Evolutionary conservation across 1,140 invertebrate species (phyloP), one percentile per base, ranked within the genome.

Genomic region (Heliconius melpomene): DNA sequence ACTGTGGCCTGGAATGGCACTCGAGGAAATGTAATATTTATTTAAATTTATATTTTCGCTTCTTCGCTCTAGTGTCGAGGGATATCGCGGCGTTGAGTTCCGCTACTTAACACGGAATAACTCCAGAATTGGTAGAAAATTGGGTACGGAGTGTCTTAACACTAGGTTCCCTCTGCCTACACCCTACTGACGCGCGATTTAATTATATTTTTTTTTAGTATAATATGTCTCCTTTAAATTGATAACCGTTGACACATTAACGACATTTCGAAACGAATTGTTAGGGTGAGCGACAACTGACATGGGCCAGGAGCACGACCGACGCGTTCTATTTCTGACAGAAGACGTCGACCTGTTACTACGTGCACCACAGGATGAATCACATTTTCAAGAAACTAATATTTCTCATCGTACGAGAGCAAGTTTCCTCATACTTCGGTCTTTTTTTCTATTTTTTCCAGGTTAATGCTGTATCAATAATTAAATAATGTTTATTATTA

Each of bases 241-340:
- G 90, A 92, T 93, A 90, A 87, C 85, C 86, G 91, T 89, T 91
- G 92, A 92, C 89, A 90, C 83, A 89, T 92, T 90, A 90, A 93
- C 87, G 90, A 90, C 84, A 90, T 89, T 87, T 88, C 86, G 84
- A 85, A 89, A 88, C 85, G 86, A 87, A 88, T 87, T 83, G 88
- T 86, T 88, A 87, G 87, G 82, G 83, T 77, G 78, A 75, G 85
- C 85, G 90, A 86, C 80, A 91, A 93, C 83, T 90, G 87, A 92
- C 89, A 89, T 86, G 84, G 89, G 83, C 86, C 90, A 93, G 86
- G 86, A 87, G 81, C 84, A 83, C 79, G 82, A 84, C 82, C 85
- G 83, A 80, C 83, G 74, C 81, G 79, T 66, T 84, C 91, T 94
- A 94, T 94, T 94, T 94, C 85, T 82, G 87, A 85, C 79, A 74